Evolutionary conservation across 37 sponge, comb jelly and placozoan genomes (phyloP).

Genomic region (Mnemiopsis leidyi): DNA sequence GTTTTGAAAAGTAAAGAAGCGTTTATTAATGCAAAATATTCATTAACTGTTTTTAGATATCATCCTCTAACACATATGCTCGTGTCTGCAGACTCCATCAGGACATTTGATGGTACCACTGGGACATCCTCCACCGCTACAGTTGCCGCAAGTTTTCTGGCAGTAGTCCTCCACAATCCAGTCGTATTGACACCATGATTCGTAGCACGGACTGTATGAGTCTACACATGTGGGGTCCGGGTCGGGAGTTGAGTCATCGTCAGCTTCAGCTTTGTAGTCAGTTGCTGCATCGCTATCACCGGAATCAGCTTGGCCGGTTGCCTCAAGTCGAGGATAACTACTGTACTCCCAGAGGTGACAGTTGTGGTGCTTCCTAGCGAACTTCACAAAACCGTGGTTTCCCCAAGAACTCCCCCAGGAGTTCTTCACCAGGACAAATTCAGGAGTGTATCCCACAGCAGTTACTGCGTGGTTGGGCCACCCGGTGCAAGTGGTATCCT

Average conservation of each 20-base stretch:
- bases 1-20: no score
- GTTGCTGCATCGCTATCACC: neutral
- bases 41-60: no score
- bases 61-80: conserved; percentile 5
- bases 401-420: neutral
- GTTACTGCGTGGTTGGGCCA: conserved; percentile 3
- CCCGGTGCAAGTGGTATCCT: neutral
- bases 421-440: neutral
- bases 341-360: neutral
- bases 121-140: neutral
- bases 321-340: neutral
- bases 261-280: neutral
- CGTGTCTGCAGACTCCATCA: conserved; percentile 2
- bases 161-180: neutral
- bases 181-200: neutral
- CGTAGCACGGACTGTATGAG: neutral
- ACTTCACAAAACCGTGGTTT: neutral
- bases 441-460: conserved; percentile 3
- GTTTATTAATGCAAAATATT: no score
- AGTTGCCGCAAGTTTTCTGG: neutral
- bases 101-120: neutral
- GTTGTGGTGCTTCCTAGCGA: conserved; percentile 25
- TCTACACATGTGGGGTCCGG: neutral
- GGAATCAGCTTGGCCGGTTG: neutral
- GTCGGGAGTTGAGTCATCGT: neutral